Base-by-base conservation (phyloP, 2,113 vertebrate species). In the Hemiscyllium ocellatum region DNA sequence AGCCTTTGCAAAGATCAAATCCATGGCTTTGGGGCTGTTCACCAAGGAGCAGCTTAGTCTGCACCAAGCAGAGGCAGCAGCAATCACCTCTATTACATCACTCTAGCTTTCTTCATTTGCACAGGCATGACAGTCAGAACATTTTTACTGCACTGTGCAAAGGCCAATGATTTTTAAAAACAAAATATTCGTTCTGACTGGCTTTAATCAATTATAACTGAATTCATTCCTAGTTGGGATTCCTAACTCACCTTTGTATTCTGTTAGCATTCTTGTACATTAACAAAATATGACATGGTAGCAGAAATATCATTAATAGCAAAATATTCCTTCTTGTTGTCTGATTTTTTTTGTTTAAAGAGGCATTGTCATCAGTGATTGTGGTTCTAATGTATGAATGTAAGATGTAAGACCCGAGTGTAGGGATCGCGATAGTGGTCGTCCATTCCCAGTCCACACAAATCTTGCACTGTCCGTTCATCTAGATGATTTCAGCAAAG, bases 1-100 rank as follows among this genome's bases (percentile, higher is more conserved):
- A 99, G 99, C 99, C 98, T 99, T 99, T 99, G 98, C 98, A 99
- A 99, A 99, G 98, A 99, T 99, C 99, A 99, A 98, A 99, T 98
- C 98, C 97, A 97, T 98, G 98, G 98, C 98, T 99, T 97, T 97
- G 97, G 98, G 99, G 98, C 98, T 97, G 97, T 98, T 98, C 98
- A 98, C 98, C 97, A 97, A 97, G 97, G 97, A 98, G 96, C 96
- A n/a, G 97, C 97, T 96, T 96, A 96, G 96, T 97, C 97, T 97
- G 94, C 96, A 97, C 97, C 97, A 97, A 96, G 97, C 96, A 96
- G 42, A 87, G 97, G 97, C 96, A 96, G 96, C 96, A 96, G 96
- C 97, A 97, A 97, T 96, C 97, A 97, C 97, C 97, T 97, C 97
- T 96, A 97, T 94, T 89, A 96, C 96, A 96, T 96, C 96, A 97